Evolutionary conservation across 2,797 vertebrate genomes (phyloP).

Genomic region (Poecilia picta): DNA sequence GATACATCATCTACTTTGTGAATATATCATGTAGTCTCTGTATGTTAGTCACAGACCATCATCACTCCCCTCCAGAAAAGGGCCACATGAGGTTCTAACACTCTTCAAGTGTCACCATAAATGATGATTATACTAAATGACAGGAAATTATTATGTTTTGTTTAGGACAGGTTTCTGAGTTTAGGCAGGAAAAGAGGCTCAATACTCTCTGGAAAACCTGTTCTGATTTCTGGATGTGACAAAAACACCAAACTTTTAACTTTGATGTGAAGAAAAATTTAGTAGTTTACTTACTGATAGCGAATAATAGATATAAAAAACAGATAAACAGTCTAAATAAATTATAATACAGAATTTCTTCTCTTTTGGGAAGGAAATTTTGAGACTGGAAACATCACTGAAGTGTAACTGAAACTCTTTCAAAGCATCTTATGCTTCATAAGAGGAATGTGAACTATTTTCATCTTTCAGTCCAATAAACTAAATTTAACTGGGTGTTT

Average conservation of each 20-base stretch:
- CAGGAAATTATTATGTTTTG: too few species aligned
- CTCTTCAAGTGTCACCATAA: background rate
- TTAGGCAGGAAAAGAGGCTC: too few species aligned
- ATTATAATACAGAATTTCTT: too few species aligned
- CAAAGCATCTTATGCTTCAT: background rate
- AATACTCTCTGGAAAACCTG: too few species aligned
- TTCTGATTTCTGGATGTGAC: too few species aligned
- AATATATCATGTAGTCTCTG: too few species aligned
- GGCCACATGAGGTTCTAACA: background rate
- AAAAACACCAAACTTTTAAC: background rate
- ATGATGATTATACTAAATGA: too few species aligned
- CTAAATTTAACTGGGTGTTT: background rate
- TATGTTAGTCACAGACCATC: background rate
- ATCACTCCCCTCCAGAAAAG: background rate
- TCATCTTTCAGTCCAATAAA: background rate
- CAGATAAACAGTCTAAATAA: too few species aligned
- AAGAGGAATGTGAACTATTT: background rate
- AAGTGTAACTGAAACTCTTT: background rate
- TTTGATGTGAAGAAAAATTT: background rate
- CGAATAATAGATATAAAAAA: too few species aligned
- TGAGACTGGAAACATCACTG: background rate
- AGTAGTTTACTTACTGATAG: background rate
- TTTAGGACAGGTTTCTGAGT: too few species aligned
- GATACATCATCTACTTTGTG: too few species aligned
- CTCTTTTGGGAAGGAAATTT: too few species aligned